These are phyloP conservation scores for Zelostemma sp. DNA, from an alignment of 1,140 invertebrate species.

Conservation along the genomic window DNA sequence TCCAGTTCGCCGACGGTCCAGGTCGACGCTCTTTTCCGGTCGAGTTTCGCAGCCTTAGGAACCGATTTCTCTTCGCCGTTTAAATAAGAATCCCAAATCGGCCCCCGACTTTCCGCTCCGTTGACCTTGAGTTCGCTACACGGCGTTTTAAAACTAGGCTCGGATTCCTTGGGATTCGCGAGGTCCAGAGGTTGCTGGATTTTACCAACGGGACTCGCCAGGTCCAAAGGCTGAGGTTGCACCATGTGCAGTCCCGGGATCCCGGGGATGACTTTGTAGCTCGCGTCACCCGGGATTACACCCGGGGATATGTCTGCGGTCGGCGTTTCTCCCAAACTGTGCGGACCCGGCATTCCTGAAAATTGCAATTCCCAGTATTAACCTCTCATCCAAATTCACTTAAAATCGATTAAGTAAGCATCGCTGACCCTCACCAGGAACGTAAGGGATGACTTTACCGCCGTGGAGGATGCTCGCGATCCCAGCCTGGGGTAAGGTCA, in stretches of 20 bases:
- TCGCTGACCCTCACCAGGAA: too few species aligned
- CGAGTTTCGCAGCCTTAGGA: slow-evolving; percentile 31
- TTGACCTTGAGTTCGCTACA: slow-evolving; percentile 35
- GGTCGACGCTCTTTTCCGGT: slow-evolving; percentile 43
- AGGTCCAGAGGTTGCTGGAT: slow-evolving; percentile 50
- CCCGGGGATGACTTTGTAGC: slow-evolving; percentile 60
- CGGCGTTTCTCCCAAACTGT: slow-evolving; percentile 69
- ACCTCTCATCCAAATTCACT: slow-evolving; percentile 18
- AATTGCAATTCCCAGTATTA: background rate
- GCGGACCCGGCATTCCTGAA: slow-evolving; percentile 84
- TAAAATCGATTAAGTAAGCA: background rate
- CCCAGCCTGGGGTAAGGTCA: slow-evolving; percentile 70
- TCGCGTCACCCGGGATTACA: slow-evolving; percentile 41
- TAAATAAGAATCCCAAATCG: background rate
- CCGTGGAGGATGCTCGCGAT: slow-evolving; percentile 65
- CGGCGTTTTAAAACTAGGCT: slow-evolving; percentile 44
- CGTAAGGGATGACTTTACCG: slow-evolving; percentile 82
- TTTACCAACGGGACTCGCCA: slow-evolving; percentile 56
- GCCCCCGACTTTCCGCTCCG: too few species aligned
- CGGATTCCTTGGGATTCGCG: slow-evolving; percentile 53
- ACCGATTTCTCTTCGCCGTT: slow-evolving; percentile 17
- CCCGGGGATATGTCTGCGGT: slow-evolving; percentile 60
- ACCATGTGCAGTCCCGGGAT: slow-evolving; percentile 55
- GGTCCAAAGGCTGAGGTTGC: slow-evolving; percentile 57
- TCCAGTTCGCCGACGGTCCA: slow-evolving; percentile 49